Conservation (phyloP, 2,113 vertebrate species). For the Cichladusa arquata region DNA sequence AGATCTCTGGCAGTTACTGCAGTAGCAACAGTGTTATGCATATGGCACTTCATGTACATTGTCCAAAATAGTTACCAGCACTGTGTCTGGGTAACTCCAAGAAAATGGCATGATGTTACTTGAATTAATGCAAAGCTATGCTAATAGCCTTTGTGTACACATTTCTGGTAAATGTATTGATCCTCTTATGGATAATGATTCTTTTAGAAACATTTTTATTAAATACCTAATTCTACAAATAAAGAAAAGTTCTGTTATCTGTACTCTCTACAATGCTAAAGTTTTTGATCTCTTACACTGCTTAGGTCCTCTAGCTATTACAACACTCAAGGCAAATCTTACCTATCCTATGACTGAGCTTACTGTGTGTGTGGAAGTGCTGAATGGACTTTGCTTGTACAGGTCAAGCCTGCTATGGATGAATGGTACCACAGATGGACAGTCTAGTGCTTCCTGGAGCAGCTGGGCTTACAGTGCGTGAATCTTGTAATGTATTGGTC, state of each 20-base stretch:
- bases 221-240: not conserved
- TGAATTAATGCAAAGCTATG: not conserved
- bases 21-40: not conserved
- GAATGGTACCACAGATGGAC: not conserved
- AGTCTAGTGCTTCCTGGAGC: not conserved
- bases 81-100: not conserved
- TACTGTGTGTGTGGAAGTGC: not conserved
- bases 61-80: not conserved
- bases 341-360: not conserved
- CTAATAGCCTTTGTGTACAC: not conserved
- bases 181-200: not conserved
- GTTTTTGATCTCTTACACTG: not conserved
- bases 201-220: not conserved
- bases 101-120: not conserved
- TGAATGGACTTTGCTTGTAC: not conserved
- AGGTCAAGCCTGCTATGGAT: not conserved
- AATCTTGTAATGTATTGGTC: not conserved
- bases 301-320: not conserved
- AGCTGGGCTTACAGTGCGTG: fast-evolving
- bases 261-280: not conserved
- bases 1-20: not conserved
- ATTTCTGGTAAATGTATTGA: not conserved
- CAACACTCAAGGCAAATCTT: not conserved
- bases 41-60: not conserved
- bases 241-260: not conserved